A percentile compares a stretch with the other conserved stretches of the same genome.
Evolutionary conservation across 2,797 vertebrate species (phyloP).

Genomic region (Hylomyscus alleni): DNA sequence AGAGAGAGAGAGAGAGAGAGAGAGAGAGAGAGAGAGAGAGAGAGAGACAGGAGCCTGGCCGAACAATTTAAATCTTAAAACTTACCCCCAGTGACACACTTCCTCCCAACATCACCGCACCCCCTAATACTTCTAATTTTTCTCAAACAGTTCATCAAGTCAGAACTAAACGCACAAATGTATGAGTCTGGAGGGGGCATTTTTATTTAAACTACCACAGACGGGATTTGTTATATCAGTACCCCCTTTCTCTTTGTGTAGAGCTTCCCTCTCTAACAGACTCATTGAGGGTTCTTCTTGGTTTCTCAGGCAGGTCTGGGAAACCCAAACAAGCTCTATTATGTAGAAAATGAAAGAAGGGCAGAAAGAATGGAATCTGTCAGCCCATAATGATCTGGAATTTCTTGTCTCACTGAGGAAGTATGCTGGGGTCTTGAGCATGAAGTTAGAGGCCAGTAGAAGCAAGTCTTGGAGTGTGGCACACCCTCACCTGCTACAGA

Average conservation of each 20-base stretch:
- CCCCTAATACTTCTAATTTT: not conserved
- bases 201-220: not conserved
- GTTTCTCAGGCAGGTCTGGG: not conserved
- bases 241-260: not conserved
- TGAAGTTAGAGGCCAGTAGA: not conserved
- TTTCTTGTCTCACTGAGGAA: not conserved
- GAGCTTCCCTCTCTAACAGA: not conserved
- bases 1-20: not conserved
- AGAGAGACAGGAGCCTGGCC: not conserved
- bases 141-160: not conserved
- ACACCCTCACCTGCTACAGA: not conserved
- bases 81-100: not conserved
- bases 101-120: not conserved
- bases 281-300: not conserved
- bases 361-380: not conserved
- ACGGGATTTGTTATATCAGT: not conserved
- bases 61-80: not conserved
- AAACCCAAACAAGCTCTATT: not conserved
- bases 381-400: not conserved
- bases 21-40: not conserved
- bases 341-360: not conserved
- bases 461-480: not conserved
- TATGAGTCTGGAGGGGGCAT: not conserved
- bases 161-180: not conserved
- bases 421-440: not conserved